Evolutionary conservation across 2,113 vertebrate genomes (phyloP), one percentile per base, ranked within the genome.

Genomic region (Ibidorhyncha struthersii): DNA sequence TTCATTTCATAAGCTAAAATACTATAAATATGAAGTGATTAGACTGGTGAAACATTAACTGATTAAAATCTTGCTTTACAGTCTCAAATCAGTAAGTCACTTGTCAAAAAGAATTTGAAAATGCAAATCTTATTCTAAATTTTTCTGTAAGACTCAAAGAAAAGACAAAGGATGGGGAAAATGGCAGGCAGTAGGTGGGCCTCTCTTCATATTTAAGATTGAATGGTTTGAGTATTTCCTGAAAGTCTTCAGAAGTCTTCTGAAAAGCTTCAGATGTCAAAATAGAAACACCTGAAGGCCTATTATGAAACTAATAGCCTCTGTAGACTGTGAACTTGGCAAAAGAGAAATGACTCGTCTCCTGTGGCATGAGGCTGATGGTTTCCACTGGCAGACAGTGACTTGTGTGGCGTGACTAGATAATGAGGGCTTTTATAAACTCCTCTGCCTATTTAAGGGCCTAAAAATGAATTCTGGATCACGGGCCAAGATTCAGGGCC

Each of bases 251-350:
- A 58, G 67, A 81, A 89, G 43, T 70, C 72, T 81, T 91, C 56
- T 91, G 47, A 93, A 96, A 89, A 89, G 41, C 77, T 92, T 81
- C 38, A 73, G 41, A 69, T 80, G 58, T 95, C 78, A 73, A 79
- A 95, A 69, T 52, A 86, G 95, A 82, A 91, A 62, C 62, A 94
- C 87, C 70, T 70, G 58, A 70, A 93, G 74, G 32, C 30, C 71
- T 65, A 4, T 87, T 93, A 88, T 47, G 61, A 82, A 93, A 94
- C 58, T 72, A 88, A 83, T 70, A 88, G 27, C 66, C 40, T 71
- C 52, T 53, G 22, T 73, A 65, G 40, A 29, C 61, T 90, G 30
- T 82, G 93, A 94, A 80, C 62, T 58, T 88, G 49, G 70, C 43
- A 72, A 49, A 86, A 85, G 87, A 85, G 66, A 61, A 87, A 65